Base-by-base conservation (phyloP, 2,888 invertebrate species). In the Drosophila sordidula region DNA sequence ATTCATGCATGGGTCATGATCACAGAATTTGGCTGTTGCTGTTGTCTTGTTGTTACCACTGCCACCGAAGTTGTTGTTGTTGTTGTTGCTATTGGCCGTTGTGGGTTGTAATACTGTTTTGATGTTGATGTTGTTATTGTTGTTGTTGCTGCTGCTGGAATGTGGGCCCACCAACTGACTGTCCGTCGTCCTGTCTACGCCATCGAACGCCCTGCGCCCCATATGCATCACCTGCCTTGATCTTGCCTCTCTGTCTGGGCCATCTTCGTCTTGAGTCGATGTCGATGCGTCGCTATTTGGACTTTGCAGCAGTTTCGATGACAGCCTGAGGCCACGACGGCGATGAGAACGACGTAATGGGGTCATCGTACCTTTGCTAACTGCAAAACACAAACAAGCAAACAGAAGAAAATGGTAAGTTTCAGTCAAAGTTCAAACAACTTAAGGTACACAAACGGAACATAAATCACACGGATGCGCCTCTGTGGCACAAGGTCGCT, bases 101-200 rank as follows among this genome's bases (percentile, higher is more conserved):
- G 73, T 70, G 11, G 84, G 82, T 47, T 83, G 80, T 87, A 85
- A 85, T 85, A 85, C 87, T 85, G 84, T 71, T 74, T 78, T 78
- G 14, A 76, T 71, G 42, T 64, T 66, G 46, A 50, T 65, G 22
- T 61, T 63, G 46, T 36, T 71, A 51, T 1, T 42, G 42, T 29
- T 57, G 65, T 58, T 47, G 16, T 39, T 64, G 38, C 45, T 67
- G 63, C 46, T 51, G 52, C 44, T 71, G 81, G 57, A 72, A 69
- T 78, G 80, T 70, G 45, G 55, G 52, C 50, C 54, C 34, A 38
- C 29, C 47, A 57, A 14, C 22, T 66, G 59, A 42, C 12, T 26
- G 38, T 14, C 59, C 12, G 39, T 25, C 39, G 42, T 67, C 12
- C 46, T 58, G 36, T 32, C 51, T 26, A 12, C 46, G 5, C 25